Percentiles rank a stretch among this genome's conserved stretches.
These are phyloP conservation scores for Drosophila nigromelanica DNA, from an alignment of 1,140 invertebrate genomes.

Conservation along the genomic window DNA sequence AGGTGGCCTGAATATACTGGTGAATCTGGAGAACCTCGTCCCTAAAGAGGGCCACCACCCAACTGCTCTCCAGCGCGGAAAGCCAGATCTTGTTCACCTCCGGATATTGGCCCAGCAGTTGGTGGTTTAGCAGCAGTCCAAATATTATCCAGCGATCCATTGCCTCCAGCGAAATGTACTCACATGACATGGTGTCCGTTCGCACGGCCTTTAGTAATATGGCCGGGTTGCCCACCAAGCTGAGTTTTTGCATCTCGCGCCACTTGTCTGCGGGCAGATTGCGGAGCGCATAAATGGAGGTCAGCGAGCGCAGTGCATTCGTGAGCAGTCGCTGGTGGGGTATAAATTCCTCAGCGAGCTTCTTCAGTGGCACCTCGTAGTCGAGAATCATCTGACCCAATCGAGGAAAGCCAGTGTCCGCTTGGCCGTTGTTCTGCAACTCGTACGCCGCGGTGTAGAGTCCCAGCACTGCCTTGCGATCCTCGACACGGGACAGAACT, in stretches of 20 bases:
- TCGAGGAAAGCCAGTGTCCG: constrained; percentile 96
- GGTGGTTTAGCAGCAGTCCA: constrained; percentile 95
- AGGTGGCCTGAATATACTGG: constrained; percentile 95
- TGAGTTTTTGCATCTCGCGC: constrained; percentile 96
- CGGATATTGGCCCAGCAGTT: constrained; percentile 90
- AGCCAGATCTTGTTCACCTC: constrained; percentile 95
- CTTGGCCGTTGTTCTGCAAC: constrained; percentile 93
- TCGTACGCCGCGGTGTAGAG: constrained; percentile 99
- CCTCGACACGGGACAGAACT: constrained; percentile 97
- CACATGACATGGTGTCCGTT: constrained; percentile 98
- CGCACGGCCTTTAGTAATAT: constrained; percentile 96
- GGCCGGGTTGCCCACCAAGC: constrained; percentile 95
- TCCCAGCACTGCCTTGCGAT: constrained; percentile 97
- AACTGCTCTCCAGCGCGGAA: constrained; percentile 95
- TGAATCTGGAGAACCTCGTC: constrained; percentile 99
- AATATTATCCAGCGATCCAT: constrained; percentile 99
- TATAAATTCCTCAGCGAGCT: constrained; percentile 98
- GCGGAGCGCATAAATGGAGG: constrained; percentile 93
- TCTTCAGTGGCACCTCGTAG: constrained; percentile 98
- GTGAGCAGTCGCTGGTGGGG: constrained; percentile 95
- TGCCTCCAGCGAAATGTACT: constrained; percentile 97
- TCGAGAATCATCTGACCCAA: constrained; percentile 99
- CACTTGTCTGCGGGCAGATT: constrained; percentile 97
- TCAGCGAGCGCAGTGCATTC: constrained; percentile 94
- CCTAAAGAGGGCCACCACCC: constrained; percentile 97